Conservation (phyloP, 2,888 invertebrate species). For the Meiosimyza platycephala region DNA sequence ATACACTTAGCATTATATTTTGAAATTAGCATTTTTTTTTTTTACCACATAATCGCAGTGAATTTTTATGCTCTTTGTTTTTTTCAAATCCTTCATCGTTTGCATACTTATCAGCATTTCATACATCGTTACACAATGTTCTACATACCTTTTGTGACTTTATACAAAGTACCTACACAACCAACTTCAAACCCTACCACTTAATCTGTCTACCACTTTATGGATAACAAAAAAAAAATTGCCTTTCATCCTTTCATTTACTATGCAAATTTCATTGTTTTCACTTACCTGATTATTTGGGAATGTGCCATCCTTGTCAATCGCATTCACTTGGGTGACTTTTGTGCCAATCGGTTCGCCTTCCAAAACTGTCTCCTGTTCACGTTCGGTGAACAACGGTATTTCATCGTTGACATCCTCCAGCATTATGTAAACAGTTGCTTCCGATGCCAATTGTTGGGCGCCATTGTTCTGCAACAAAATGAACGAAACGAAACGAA, state of each 20-base stretch:
- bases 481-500: constrained; percentile 11
- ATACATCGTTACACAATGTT: constrained; percentile 27
- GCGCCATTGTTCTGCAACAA: constrained; percentile 88
- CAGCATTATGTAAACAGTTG: constrained; percentile 91
- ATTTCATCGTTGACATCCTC: constrained; percentile 98
- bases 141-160: background rate
- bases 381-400: constrained; percentile 93
- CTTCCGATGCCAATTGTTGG: constrained; percentile 93
- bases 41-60: background rate
- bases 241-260: background rate
- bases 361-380: constrained; percentile 94
- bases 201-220: too few species aligned
- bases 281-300: constrained; percentile 88
- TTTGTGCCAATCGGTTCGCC: constrained; percentile 95
- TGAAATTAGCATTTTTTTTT: background rate
- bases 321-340: constrained; percentile 95
- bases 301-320: constrained; percentile 94
- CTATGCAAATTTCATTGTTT: background rate
- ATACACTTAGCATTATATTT: constrained; percentile 2
- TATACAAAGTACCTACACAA: background rate
- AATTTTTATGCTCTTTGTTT: background rate
- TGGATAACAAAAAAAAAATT: background rate
- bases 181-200: background rate
- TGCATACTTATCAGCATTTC: constrained; percentile 21
- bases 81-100: background rate